These are phyloP conservation scores for Cochlearius cochlearius DNA, from an alignment of 2,113 vertebrate species.

Conservation along the genomic window DNA sequence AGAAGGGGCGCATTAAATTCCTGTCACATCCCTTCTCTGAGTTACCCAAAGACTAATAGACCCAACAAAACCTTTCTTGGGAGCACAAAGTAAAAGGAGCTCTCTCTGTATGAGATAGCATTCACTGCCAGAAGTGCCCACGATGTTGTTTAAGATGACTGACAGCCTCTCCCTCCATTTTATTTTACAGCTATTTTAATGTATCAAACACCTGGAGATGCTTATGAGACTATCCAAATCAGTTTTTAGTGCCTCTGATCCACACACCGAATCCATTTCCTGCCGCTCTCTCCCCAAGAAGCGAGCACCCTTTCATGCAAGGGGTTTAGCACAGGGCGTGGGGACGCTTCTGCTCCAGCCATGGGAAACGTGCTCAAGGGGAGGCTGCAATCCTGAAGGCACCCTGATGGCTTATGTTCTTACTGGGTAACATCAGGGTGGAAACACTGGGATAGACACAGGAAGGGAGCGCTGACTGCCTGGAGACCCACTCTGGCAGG, in stretches of 20 bases:
- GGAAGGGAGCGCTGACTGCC: not conserved
- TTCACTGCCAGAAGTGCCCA: slow-evolving; percentile 19
- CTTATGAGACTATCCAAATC: not conserved
- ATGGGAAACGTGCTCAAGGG: accelerated
- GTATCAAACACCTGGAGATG: not conserved
- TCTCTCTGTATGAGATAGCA: not conserved
- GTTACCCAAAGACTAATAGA: slow-evolving; percentile 40
- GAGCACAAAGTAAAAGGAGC: slow-evolving; percentile 18
- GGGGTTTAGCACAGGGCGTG: not conserved
- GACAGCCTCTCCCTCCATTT: slow-evolving; percentile 30
- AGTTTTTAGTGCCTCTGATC: not conserved
- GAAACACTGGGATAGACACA: not conserved
- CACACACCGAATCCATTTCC: not conserved
- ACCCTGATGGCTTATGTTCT: not conserved
- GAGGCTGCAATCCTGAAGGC: not conserved
- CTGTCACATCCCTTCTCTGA: slow-evolving; percentile 14
- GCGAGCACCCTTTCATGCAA: accelerated
- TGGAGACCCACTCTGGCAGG: not conserved
- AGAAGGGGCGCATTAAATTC: slow-evolving; percentile 37
- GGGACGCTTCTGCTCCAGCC: not conserved
- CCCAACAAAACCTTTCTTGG: slow-evolving; percentile 42
- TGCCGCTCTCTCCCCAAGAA: not conserved
- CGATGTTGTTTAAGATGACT: slow-evolving; percentile 28
- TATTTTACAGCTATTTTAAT: slow-evolving; percentile 25
- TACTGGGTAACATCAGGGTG: not conserved